phyloP scores from a whole-genome alignment of 2,888 invertebrate genomes.

The Drosophila heteroneura region DNA sequence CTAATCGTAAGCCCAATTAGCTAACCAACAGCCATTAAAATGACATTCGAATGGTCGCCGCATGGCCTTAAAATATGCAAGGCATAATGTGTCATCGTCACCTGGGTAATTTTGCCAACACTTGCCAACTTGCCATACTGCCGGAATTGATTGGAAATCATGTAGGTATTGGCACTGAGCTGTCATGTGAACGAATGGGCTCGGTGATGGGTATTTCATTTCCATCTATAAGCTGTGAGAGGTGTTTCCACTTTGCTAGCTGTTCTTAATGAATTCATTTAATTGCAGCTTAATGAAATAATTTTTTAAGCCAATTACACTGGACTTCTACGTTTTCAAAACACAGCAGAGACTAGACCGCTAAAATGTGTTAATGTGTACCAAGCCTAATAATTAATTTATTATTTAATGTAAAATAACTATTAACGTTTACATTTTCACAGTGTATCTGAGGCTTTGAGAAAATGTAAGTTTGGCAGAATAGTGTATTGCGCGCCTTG shows the following conservation, averaged over 20 bases:
- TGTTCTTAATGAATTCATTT: constrained; percentile 46
- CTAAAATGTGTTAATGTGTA: background rate
- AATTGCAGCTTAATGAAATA: constrained; percentile 65
- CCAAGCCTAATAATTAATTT: background rate
- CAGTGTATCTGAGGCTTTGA: background rate
- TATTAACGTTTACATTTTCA: background rate
- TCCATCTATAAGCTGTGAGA: constrained; percentile 33
- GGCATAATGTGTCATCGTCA: constrained; percentile 62
- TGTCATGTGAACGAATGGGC: constrained; percentile 19
- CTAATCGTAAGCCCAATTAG: constrained; percentile 73
- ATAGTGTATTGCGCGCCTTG: constrained; percentile 1
- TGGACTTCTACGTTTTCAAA: background rate
- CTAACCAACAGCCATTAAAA: constrained; percentile 69
- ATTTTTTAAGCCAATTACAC: constrained; percentile 58
- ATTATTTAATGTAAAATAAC: background rate
- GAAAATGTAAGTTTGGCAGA: background rate
- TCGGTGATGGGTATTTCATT: constrained; percentile 19
- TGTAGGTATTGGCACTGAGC: constrained; percentile 33
- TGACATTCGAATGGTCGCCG: constrained; percentile 53
- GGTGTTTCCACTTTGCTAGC: constrained; percentile 34
- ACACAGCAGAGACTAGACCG: too few species aligned
- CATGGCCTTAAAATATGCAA: constrained; percentile 69
- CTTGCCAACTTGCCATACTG: background rate
- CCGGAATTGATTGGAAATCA: constrained; percentile 43
- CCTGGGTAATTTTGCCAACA: constrained; percentile 42